Percentiles rank a stretch among this genome's conserved stretches.
phyloP scores from a whole-genome alignment of 2,888 invertebrate genomes.

The Cynaeus angustus region DNA sequence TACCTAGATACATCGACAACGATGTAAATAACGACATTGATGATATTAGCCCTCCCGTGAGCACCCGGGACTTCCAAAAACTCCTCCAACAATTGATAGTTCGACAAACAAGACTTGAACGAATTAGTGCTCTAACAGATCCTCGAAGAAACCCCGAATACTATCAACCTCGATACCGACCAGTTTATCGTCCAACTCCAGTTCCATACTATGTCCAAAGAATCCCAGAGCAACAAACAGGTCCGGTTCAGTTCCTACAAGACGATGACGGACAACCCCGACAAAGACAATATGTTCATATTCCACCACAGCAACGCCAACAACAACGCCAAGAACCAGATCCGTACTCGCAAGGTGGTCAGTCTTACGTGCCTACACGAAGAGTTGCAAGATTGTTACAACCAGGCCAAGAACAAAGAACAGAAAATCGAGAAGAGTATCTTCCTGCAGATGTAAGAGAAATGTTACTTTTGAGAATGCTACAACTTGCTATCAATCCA shows the following conservation, averaged over 20 bases:
- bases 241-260: conserved; percentile 54
- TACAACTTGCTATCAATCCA: conserved; percentile 82
- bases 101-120: conserved; percentile 77
- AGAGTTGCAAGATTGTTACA: conserved; percentile 64
- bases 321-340: conserved; percentile 51
- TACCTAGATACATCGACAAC: conserved; percentile 54
- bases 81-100: conserved; percentile 79
- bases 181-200: conserved; percentile 53
- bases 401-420: conserved; percentile 49
- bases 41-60: conserved; percentile 80
- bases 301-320: conserved; percentile 39
- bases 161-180: conserved; percentile 47
- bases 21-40: conserved; percentile 73
- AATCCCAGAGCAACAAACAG: conserved; percentile 47
- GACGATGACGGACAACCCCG: conserved; percentile 37
- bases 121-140: conserved; percentile 73
- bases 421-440: conserved; percentile 73
- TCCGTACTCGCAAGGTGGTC: conserved; percentile 48
- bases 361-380: conserved; percentile 64
- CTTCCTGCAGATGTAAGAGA: conserved; percentile 82
- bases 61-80: conserved; percentile 81
- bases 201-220: conserved; percentile 57
- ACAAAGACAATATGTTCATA: conserved; percentile 49
- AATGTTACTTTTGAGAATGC: conserved; percentile 81
- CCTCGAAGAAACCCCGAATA: conserved; percentile 60